Evolutionary conservation across 1,140 invertebrate genomes (phyloP).

Genomic region (Lysiphlebus fabarum): DNA sequence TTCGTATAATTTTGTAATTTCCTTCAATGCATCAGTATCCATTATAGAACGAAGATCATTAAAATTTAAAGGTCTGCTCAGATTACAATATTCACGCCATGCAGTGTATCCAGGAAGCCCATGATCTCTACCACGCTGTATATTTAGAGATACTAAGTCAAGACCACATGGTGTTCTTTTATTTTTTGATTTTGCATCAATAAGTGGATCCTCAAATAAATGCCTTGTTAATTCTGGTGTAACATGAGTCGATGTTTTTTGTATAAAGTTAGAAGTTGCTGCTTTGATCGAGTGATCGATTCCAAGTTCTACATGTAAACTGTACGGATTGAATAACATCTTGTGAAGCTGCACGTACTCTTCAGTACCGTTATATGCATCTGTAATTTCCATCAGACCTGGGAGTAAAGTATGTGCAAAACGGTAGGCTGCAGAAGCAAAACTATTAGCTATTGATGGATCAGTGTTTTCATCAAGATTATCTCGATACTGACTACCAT

Average conservation of each 20-base stretch:
- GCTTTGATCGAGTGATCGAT: slow-evolving; percentile 63
- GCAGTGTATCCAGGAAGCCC: slow-evolving; percentile 76
- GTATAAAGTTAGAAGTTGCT: slow-evolving; percentile 64
- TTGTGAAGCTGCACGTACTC: slow-evolving; percentile 72
- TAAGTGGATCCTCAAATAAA: slow-evolving; percentile 64
- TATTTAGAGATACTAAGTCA: slow-evolving; percentile 82
- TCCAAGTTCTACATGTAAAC: slow-evolving; percentile 62
- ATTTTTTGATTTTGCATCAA: background rate
- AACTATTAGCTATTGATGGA: slow-evolving; percentile 83
- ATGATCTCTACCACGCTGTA: slow-evolving; percentile 85
- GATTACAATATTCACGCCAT: slow-evolving; percentile 73
- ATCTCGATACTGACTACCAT: slow-evolving; percentile 61
- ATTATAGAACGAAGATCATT: slow-evolving; percentile 68
- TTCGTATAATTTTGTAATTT: slow-evolving; percentile 66
- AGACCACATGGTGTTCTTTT: slow-evolving; percentile 62
- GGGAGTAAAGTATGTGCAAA: slow-evolving; percentile 87
- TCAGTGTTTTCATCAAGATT: slow-evolving; percentile 59
- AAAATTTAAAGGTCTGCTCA: slow-evolving; percentile 68
- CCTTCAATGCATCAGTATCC: slow-evolving; percentile 60
- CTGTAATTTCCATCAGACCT: slow-evolving; percentile 66
- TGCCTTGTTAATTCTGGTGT: slow-evolving; percentile 66
- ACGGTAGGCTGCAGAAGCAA: slow-evolving; percentile 84
- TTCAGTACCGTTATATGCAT: slow-evolving; percentile 58
- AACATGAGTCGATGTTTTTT: slow-evolving; percentile 58
- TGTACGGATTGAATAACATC: slow-evolving; percentile 81